A percentile compares a stretch with the other conserved stretches of the same genome.
phyloP scores from a whole-genome alignment of 2,113 vertebrate species.

The Oreochromis tanganicae region DNA sequence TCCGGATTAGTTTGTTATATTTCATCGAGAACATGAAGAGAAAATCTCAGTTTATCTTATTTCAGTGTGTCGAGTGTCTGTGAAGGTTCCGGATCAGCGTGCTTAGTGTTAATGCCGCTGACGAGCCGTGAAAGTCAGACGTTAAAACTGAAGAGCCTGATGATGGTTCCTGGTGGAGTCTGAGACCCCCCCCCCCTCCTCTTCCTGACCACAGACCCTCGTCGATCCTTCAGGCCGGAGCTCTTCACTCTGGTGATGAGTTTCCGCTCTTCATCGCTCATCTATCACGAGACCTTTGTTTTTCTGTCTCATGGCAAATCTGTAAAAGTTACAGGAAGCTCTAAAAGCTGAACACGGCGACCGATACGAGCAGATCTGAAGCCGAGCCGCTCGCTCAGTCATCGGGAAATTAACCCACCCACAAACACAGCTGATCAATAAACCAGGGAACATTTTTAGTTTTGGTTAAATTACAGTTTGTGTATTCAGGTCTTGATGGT shows the following conservation, averaged over 20 bases:
- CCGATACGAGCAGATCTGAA: neutral
- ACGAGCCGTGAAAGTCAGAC: neutral
- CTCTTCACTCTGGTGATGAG: neutral
- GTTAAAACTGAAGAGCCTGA: neutral
- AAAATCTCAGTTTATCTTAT: neutral
- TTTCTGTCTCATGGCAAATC: neutral
- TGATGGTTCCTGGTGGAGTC: neutral
- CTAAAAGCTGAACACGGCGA: neutral
- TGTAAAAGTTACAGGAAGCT: neutral
- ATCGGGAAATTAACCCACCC: fast-evolving
- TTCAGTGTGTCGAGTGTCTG: neutral
- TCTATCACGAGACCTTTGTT: neutral
- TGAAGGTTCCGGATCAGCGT: neutral
- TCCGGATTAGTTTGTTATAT: neutral
- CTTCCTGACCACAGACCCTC: neutral
- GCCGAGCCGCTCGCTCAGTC: neutral
- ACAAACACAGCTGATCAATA: neutral
- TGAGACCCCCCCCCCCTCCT: neutral
- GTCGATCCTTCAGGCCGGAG: neutral
- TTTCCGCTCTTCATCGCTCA: neutral
- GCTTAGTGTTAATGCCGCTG: neutral
- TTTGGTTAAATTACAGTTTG: neutral
- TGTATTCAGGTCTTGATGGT: fast-evolving
- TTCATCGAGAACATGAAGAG: neutral
- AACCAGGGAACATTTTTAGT: neutral